These are phyloP conservation scores for Lycaena phlaeas DNA, from an alignment of 2,888 invertebrate genomes.

Conservation along the genomic window DNA sequence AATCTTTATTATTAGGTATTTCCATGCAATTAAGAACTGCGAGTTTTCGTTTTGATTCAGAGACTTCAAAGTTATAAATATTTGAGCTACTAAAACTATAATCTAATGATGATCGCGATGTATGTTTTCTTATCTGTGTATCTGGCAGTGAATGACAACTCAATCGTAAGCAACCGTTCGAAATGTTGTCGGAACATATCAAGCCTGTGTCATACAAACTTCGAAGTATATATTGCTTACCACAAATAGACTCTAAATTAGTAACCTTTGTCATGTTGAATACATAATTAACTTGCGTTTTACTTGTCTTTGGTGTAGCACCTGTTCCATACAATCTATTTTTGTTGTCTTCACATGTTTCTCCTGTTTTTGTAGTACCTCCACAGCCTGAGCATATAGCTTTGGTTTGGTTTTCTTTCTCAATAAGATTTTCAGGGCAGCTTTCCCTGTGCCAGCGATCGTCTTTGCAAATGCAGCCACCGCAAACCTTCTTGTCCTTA, in stretches of 20 bases:
- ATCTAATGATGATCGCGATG: neutral
- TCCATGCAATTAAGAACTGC: slow-evolving; percentile 37
- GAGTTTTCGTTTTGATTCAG: slow-evolving; percentile 23
- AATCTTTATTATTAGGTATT: slow-evolving; percentile 44
- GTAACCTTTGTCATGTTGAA: slow-evolving; percentile 34
- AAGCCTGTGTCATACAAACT: slow-evolving; percentile 14
- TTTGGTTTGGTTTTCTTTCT: slow-evolving; percentile 19
- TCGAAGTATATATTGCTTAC: slow-evolving; percentile 33
- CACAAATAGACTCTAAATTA: slow-evolving; percentile 30
- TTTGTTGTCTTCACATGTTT: slow-evolving; percentile 45
- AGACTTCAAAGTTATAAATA: slow-evolving; percentile 29
- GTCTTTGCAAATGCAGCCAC: slow-evolving; percentile 52
- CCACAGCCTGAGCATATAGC: slow-evolving; percentile 39
- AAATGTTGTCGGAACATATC: neutral
- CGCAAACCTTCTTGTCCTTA: slow-evolving; percentile 42
- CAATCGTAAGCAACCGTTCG: neutral
- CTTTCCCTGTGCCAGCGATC: slow-evolving; percentile 50
- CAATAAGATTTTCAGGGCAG: slow-evolving; percentile 33
- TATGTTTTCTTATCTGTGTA: neutral
- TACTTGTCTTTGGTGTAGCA: slow-evolving; percentile 34
- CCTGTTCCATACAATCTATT: slow-evolving; percentile 37
- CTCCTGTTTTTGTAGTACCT: slow-evolving; percentile 32
- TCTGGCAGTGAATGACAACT: neutral
- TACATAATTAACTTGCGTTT: slow-evolving; percentile 36
- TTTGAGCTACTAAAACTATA: slow-evolving; percentile 22